Evolutionary conservation across 2,797 vertebrate genomes (phyloP).

Genomic region (Bradypodion pumilum): DNA sequence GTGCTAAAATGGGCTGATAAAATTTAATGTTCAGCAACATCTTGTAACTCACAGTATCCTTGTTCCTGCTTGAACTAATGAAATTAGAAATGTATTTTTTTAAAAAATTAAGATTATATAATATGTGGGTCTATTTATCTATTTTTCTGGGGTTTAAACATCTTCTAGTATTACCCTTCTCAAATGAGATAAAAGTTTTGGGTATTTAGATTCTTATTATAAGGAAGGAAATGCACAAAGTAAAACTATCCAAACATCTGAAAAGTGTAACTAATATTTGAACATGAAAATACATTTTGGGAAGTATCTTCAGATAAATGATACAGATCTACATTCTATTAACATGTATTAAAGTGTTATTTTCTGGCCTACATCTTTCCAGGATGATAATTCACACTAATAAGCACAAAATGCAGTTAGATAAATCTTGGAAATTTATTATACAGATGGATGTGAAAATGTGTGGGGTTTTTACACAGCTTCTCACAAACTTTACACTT

Average conservation of each 20-base stretch:
- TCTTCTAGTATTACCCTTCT: neutral
- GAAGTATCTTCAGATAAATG: neutral
- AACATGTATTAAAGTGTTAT: neutral
- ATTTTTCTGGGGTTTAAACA: neutral
- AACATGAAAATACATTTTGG: neutral
- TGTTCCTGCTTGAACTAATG: neutral
- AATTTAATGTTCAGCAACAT: neutral
- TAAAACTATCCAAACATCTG: neutral
- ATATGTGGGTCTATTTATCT: too few relatives aligned
- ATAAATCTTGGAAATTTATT: neutral
- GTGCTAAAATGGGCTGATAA: neutral
- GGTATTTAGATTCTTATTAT: neutral
- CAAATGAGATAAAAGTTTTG: neutral
- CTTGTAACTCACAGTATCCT: too few relatives aligned
- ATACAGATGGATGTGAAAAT: neutral
- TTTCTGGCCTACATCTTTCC: neutral
- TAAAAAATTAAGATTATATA: fast-evolving
- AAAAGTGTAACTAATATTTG: neutral
- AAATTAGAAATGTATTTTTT: neutral
- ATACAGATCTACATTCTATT: neutral
- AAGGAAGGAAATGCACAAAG: neutral
- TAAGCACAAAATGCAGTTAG: neutral
- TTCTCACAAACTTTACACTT: conserved; percentile 15
- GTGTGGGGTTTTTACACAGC: neutral
- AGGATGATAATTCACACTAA: neutral